These are phyloP conservation scores for Danio tinwini DNA, from an alignment of 2,797 vertebrate species.

Conservation along the genomic window DNA sequence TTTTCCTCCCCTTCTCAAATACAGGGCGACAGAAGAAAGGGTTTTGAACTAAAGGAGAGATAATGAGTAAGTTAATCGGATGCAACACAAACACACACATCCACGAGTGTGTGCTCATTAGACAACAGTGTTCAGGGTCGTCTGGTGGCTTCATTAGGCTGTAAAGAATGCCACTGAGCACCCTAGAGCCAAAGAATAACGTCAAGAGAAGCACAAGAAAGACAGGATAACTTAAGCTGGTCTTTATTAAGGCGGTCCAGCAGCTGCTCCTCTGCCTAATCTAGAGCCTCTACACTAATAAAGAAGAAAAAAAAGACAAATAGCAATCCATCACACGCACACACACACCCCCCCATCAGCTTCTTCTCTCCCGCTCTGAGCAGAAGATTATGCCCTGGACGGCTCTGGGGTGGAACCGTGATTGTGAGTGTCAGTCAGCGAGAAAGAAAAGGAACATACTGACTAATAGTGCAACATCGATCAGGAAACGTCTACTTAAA, in stretches of 20 bases:
- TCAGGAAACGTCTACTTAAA: slow-evolving; percentile 55
- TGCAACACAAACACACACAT: slow-evolving; percentile 29
- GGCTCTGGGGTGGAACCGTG: slow-evolving; percentile 28
- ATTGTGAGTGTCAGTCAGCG: slow-evolving; percentile 27
- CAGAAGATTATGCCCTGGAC: slow-evolving; percentile 11
- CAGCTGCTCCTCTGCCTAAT: slow-evolving; percentile 56
- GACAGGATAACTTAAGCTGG: slow-evolving; percentile 62
- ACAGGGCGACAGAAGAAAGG: slow-evolving; percentile 41
- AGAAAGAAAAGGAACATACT: slow-evolving; percentile 35
- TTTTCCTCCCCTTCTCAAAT: slow-evolving; percentile 18
- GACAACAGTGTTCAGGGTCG: slow-evolving; percentile 52
- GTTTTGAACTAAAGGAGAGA: slow-evolving; percentile 51
- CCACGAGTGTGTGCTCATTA: slow-evolving; percentile 54
- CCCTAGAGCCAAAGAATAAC: slow-evolving; percentile 1
- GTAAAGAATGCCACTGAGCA: slow-evolving; percentile 50
- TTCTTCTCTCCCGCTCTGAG: slow-evolving; percentile 22
- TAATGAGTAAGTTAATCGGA: slow-evolving; percentile 59
- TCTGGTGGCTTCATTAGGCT: slow-evolving; percentile 62
- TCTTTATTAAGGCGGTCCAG: slow-evolving; percentile 72
- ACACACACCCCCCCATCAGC: slow-evolving; percentile 12
- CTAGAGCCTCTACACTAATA: slow-evolving; percentile 69
- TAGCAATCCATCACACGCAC: slow-evolving; percentile 54
- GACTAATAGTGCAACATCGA: slow-evolving; percentile 50
- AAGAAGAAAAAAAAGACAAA: slow-evolving; percentile 65
- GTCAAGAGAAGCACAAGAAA: background rate